Base-by-base conservation (phyloP, 2,113 vertebrate genomes). In the Coturnix japonica region DNA sequence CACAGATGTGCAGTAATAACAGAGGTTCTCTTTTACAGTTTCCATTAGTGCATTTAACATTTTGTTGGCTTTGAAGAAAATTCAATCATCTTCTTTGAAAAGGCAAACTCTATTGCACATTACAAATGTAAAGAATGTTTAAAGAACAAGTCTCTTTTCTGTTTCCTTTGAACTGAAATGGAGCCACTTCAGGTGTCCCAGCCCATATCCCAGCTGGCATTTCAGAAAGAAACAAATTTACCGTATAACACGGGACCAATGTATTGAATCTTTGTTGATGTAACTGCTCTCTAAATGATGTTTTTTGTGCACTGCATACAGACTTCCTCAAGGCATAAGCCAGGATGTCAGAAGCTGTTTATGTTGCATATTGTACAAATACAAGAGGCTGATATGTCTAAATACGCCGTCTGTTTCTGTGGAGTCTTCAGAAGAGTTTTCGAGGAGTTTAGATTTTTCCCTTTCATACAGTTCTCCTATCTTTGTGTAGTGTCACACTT, bases 241-340 rank as follows among this genome's bases (percentile, higher is more conserved):
- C 4, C 3, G 2, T 33, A 7, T 23, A 31, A 47, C 8, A 6
- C 15, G 47, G n/a, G 7, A 85, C 26, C 5, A 23, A 41, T 13
- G 11, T 39, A 5, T 17, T 74, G 47, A 72, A 47, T 7, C 4
- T 4, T 39, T 60, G 7, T 3, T 65, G n/a, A 43, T 51, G 49
- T 43, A 26, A 56, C n/a, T 65, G 12, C 7, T 70, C 43, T 18
- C 7, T 13, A 79, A 87, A 75, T 0, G 0, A 5, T 4, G 35
- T 6, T 43, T 54, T 31, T 3, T 39, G 20, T 56, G 15, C 26
- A 51, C 9, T 33, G 4, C 14, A 28, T 2, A 1, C 5, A 75
- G 3, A 5, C 19, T 46, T 81, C 17, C 64, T 85, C 53, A 54
- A 60, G 37, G 12, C 13, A 56, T 33, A 66, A 77, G 2, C 9